Evolutionary conservation across 2,888 invertebrate species (phyloP).

Genomic region (Coenonympha glycerion): DNA sequence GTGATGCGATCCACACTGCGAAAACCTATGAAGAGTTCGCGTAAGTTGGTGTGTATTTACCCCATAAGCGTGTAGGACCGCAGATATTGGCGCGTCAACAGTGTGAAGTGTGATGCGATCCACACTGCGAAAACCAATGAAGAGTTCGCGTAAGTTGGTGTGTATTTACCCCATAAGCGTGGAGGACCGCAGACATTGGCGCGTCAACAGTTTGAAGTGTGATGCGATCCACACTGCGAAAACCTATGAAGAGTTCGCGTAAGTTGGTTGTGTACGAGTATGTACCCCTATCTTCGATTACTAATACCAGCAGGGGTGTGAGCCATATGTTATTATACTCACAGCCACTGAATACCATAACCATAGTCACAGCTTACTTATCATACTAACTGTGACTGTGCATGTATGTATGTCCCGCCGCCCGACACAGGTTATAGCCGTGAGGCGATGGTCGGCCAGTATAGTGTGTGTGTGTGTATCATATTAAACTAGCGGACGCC

Average conservation of each 20-base stretch:
- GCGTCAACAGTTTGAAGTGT: conserved; percentile 87
- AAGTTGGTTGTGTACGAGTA: conserved; percentile 35
- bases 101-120: conserved; percentile 86
- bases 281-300: too few species aligned
- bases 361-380: too few species aligned
- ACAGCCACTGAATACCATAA: too few species aligned
- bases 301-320: too few species aligned
- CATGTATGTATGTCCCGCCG: too few species aligned
- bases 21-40: conserved; percentile 88
- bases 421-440: too few species aligned
- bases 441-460: too few species aligned
- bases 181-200: conserved; percentile 79
- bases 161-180: too few species aligned
- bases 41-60: conserved; percentile 54
- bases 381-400: too few species aligned
- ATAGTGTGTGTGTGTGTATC: too few species aligned
- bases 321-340: too few species aligned
- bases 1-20: conserved; percentile 84
- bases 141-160: conserved; percentile 80
- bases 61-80: conserved; percentile 80
- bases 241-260: conserved; percentile 88
- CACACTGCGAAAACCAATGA: conserved; percentile 85
- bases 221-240: conserved; percentile 84
- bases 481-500: too few species aligned
- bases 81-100: conserved; percentile 83